phyloP scores from a whole-genome alignment of 1,140 invertebrate species.

The Pseudomyrmex flavicornis region DNA sequence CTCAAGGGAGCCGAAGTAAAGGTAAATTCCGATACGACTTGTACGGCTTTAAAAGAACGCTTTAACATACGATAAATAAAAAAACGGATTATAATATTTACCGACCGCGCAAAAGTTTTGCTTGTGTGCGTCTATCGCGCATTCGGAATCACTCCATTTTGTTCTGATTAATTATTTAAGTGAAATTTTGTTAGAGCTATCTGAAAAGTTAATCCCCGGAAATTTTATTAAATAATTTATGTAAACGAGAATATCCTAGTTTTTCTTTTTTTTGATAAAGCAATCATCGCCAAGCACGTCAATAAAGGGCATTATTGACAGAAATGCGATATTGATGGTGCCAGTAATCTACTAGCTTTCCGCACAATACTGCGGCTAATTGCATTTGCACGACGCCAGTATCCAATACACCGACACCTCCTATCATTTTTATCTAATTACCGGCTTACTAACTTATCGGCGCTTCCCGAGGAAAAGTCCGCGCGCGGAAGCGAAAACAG shows the following conservation, averaged over 20 bases:
- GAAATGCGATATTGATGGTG: conserved; percentile 42
- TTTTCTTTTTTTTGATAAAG: not conserved
- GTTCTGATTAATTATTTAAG: not conserved
- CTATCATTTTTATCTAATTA: conserved; percentile 64
- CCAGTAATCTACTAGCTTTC: conserved; percentile 5
- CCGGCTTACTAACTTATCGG: conserved; percentile 50
- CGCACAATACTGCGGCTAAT: conserved; percentile 36
- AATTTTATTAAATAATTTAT: too few species aligned
- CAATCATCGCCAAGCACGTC: not conserved
- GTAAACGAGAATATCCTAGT: not conserved
- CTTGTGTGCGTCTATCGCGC: not conserved
- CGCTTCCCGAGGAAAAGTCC: conserved; percentile 12
- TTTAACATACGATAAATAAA: too few species aligned
- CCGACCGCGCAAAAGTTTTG: too few species aligned
- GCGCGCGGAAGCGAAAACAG: not conserved
- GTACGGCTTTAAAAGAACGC: too few species aligned
- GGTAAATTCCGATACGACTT: too few species aligned
- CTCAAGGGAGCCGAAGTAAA: too few species aligned
- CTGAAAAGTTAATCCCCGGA: not conserved
- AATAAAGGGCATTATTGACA: conserved; percentile 8
- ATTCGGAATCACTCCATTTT: too few species aligned
- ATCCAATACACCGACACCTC: conserved; percentile 27
- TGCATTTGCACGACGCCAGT: conserved; percentile 44
- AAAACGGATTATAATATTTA: too few species aligned
- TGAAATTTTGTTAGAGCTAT: not conserved